Evolutionary conservation across 1,140 invertebrate genomes (phyloP), one percentile per base, ranked within the genome.

Genomic region (Achroia grisella): DNA sequence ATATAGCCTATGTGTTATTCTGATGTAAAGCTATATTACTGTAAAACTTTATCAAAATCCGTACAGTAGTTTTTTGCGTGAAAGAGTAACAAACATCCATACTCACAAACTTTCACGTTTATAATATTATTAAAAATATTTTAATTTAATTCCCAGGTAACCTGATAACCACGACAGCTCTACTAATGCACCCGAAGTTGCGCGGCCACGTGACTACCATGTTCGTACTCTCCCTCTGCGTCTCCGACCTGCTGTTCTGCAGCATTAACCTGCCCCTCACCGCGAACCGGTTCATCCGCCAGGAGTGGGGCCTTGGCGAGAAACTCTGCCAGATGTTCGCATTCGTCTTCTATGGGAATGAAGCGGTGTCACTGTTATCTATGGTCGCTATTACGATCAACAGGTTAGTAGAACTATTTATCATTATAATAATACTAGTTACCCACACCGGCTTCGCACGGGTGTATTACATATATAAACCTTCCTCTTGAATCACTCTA

Each of bases 381-480:
- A 96, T 97, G 92, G 94, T 95, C 23, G 93, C 93, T 47, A 96
- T 97, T 56, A 95, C 95, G 10, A 87, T 96, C 39, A 96, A 96
- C 83, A 91, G 95, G 93, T 96, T 2, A 33, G 44, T 35, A 11
- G 2, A 35, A 5, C 10, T n/a, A n/a, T n/a, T n/a, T n/a, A n/a
- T n/a, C n/a, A n/a, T n/a, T n/a, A n/a, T n/a, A n/a, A n/a, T n/a
- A n/a, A n/a, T n/a, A n/a, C n/a, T n/a, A n/a, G n/a, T n/a, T n/a
- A n/a, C n/a, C n/a, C n/a, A n/a, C n/a, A n/a, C n/a, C n/a, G n/a
- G n/a, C n/a, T n/a, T n/a, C n/a, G n/a, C n/a, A n/a, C n/a, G n/a
- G n/a, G n/a, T n/a, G n/a, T n/a, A n/a, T n/a, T n/a, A n/a, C n/a
- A n/a, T n/a, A n/a, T n/a, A n/a, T n/a, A n/a, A n/a, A n/a, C n/a